Conservation (phyloP, 2,888 invertebrate species). For the Patella caerulea region DNA sequence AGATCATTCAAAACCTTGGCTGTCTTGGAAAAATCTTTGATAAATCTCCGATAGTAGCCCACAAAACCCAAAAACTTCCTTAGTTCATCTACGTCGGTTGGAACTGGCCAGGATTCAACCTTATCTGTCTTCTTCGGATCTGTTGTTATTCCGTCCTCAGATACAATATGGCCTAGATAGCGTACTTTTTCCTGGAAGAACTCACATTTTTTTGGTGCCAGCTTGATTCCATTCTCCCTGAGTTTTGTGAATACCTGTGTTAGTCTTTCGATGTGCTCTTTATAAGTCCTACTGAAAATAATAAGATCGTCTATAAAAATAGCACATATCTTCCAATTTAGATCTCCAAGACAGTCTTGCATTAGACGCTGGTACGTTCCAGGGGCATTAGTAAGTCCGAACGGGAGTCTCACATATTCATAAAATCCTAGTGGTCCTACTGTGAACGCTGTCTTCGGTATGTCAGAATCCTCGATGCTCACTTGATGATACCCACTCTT, state of each 20-base stretch:
- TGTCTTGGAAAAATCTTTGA: constrained; percentile 26
- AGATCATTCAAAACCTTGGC: constrained; percentile 28
- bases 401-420: not conserved
- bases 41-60: not conserved
- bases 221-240: constrained; percentile 25
- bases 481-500: not conserved
- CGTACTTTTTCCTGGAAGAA: constrained; percentile 32
- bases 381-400: not conserved
- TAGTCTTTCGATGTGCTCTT: constrained; percentile 26
- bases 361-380: not conserved
- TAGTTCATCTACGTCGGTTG: not conserved
- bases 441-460: not conserved
- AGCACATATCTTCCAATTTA: constrained; percentile 23
- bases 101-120: constrained; percentile 1
- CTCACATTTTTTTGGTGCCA: constrained; percentile 31
- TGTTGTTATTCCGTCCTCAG: not conserved
- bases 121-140: constrained; percentile 32
- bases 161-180: constrained; percentile 28
- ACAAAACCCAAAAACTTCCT: not conserved
- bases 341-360: constrained; percentile 30
- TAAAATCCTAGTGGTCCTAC: not conserved
- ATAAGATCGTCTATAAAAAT: not conserved
- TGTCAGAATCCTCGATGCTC: not conserved
- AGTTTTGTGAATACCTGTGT: constrained; percentile 22
- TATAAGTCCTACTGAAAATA: constrained; percentile 19